These are phyloP conservation scores for Entelurus aequoreus DNA, from an alignment of 2,113 vertebrate genomes.

Conservation along the genomic window DNA sequence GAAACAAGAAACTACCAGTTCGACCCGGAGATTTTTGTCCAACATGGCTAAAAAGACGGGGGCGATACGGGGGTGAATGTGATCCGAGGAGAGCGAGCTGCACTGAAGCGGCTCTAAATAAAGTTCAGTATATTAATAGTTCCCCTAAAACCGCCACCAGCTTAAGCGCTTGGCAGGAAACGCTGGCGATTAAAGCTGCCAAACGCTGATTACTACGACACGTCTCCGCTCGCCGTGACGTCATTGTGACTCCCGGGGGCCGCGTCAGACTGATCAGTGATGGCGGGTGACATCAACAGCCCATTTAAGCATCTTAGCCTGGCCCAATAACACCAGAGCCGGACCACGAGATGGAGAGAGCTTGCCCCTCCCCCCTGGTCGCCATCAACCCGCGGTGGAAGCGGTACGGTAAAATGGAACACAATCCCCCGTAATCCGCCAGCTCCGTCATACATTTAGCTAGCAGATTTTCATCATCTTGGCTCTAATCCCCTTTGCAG, in stretches of 20 bases:
- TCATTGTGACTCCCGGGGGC: constrained; percentile 35
- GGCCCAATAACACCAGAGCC: background rate
- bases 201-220: constrained; percentile 51
- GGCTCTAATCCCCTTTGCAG: constrained; percentile 47
- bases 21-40: background rate
- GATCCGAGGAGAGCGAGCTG: background rate
- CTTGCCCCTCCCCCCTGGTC: constrained; percentile 21
- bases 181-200: constrained; percentile 49
- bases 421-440: constrained; percentile 64
- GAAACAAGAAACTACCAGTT: no score
- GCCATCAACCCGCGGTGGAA: constrained; percentile 37
- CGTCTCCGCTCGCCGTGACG: constrained; percentile 30
- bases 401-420: constrained; percentile 36
- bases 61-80: background rate
- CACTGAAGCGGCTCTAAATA: constrained; percentile 25
- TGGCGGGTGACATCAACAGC: constrained; percentile 26
- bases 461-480: constrained; percentile 55
- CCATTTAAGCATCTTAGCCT: constrained; percentile 6
- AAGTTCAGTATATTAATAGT: constrained; percentile 42
- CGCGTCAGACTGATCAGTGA: constrained; percentile 26
- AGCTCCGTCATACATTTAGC: constrained; percentile 47
- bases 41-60: constrained; percentile 15
- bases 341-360: background rate
- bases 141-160: constrained; percentile 30
- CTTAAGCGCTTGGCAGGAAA: constrained; percentile 57